A percentile compares a stretch with the other conserved stretches of the same genome.
Evolutionary conservation across 2,797 vertebrate genomes (phyloP).

Genomic region (Xenopus petersii): DNA sequence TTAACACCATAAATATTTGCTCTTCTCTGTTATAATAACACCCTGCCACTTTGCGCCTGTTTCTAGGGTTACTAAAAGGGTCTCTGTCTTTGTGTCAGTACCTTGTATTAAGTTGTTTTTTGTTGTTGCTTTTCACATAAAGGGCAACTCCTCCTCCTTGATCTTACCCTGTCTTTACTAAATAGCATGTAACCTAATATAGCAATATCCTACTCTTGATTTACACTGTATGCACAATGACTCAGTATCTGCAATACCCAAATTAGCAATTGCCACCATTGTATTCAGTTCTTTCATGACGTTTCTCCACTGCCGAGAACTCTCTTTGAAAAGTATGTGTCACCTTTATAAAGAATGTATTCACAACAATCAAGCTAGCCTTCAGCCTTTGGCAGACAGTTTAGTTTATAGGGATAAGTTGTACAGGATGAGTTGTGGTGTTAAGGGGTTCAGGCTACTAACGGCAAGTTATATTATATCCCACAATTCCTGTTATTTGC

Average conservation of each 20-base stretch:
- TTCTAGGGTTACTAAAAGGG: slow-evolving; percentile 31
- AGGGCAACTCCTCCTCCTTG: slow-evolving; percentile 41
- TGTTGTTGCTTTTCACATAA: slow-evolving; percentile 18
- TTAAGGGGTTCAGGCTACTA: too few relatives aligned
- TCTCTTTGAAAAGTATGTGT: too few relatives aligned
- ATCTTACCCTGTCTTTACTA: slow-evolving; percentile 13
- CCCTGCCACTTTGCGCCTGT: not conserved
- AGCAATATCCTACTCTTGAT: slow-evolving; percentile 4
- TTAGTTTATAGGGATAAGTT: too few relatives aligned
- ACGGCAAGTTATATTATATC: too few relatives aligned
- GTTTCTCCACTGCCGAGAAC: too few relatives aligned
- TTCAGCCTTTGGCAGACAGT: too few relatives aligned
- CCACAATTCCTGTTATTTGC: too few relatives aligned
- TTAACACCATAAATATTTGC: too few relatives aligned
- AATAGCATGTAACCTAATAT: slow-evolving; percentile 17
- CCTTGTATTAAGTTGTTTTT: slow-evolving; percentile 19
- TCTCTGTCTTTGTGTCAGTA: slow-evolving; percentile 19
- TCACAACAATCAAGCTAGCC: too few relatives aligned
- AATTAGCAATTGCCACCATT: slow-evolving; percentile 16
- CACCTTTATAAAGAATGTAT: too few relatives aligned
- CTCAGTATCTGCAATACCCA: slow-evolving; percentile 22
- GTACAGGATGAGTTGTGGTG: too few relatives aligned
- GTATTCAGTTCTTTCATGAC: not conserved
- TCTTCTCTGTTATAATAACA: too few relatives aligned
- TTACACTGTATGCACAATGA: slow-evolving; percentile 21